These are phyloP conservation scores for Lamprotornis superbus DNA, from an alignment of 2,113 vertebrate genomes.

Conservation along the genomic window DNA sequence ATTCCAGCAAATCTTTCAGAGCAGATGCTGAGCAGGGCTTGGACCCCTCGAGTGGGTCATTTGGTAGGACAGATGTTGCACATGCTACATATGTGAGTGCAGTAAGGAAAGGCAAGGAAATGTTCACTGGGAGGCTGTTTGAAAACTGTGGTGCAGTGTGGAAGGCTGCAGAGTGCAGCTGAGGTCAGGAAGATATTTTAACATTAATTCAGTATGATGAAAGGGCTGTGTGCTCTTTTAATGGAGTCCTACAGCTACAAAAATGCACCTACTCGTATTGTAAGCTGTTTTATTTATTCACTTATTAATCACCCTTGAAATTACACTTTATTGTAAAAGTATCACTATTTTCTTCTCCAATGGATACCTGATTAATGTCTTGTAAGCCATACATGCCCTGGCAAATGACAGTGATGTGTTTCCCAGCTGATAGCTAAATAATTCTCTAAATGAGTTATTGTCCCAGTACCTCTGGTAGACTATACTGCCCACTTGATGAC, in stretches of 20 bases:
- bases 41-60: background rate
- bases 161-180: background rate
- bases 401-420: background rate
- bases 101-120: background rate
- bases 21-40: background rate
- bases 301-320: constrained; percentile 45
- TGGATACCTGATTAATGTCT: constrained; percentile 18
- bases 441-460: background rate
- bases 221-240: background rate
- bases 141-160: background rate
- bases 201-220: background rate
- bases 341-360: constrained; percentile 15
- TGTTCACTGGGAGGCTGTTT: background rate
- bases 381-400: background rate
- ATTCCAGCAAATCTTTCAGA: background rate
- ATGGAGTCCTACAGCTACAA: background rate
- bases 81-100: background rate
- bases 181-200: background rate
- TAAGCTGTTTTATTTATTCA: constrained; percentile 28
- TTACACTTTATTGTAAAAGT: constrained; percentile 11
- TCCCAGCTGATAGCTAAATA: constrained; percentile 4
- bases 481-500: background rate
- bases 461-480: background rate
- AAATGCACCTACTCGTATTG: background rate
- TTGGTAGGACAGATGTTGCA: constrained; percentile 8